A percentile compares a stretch with the other conserved stretches of the same genome.
Evolutionary conservation across 2,113 vertebrate species (phyloP).

Genomic region (Pteropus alecto): DNA sequence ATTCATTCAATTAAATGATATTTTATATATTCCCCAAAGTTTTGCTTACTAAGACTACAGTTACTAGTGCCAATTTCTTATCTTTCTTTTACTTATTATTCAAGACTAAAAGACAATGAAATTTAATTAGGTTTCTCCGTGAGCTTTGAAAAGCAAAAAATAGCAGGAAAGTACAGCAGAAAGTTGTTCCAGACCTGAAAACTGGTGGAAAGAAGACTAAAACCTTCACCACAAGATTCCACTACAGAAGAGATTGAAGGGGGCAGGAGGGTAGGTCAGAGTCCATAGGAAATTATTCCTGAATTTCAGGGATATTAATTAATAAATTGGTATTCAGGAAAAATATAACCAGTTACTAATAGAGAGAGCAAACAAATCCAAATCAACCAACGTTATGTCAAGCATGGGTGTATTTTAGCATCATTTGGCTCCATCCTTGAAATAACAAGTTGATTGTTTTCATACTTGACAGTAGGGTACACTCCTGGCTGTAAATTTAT

Average conservation of each 20-base stretch:
- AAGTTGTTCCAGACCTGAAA: background rate
- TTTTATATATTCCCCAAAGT: background rate
- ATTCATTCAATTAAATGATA: background rate
- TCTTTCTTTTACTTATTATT: background rate
- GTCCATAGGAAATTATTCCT: background rate
- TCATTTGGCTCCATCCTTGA: background rate
- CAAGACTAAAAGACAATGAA: background rate
- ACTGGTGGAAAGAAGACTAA: background rate
- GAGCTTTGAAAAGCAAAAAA: background rate
- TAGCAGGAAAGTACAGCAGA: background rate
- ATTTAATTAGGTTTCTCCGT: background rate
- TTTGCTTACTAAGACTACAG: background rate
- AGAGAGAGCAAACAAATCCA: background rate
- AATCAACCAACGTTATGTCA: background rate
- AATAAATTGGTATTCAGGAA: background rate
- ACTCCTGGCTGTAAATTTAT: background rate
- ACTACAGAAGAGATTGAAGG: background rate
- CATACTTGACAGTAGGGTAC: background rate
- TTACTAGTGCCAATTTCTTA: background rate
- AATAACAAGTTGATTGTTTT: background rate
- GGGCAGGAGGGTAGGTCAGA: rapidly evolving
- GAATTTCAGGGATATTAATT: background rate
- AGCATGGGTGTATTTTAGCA: background rate
- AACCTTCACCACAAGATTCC: background rate
- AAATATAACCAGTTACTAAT: background rate